Conservation (phyloP, 2,888 invertebrate species). For the Rhopalosiphum nymphaeae region DNA sequence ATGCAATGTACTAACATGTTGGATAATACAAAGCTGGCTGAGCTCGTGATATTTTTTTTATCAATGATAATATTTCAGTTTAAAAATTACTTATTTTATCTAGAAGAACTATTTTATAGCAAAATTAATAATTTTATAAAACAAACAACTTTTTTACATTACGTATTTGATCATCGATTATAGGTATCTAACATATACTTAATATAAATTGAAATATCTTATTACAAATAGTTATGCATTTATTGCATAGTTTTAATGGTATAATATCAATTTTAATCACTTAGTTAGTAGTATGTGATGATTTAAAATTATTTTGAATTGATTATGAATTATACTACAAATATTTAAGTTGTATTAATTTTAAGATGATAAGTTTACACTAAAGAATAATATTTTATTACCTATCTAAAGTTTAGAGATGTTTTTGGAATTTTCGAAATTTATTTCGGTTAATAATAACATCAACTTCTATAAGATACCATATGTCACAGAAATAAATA, state of each 20-base stretch:
- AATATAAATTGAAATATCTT: not conserved
- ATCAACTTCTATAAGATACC: not conserved
- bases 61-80: not conserved
- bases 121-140: not conserved
- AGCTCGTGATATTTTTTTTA: not conserved
- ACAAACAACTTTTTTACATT: not conserved
- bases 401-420: not conserved
- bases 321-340: not conserved
- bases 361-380: not conserved
- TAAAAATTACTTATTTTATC: not conserved
- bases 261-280: not conserved
- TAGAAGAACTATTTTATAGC: not conserved
- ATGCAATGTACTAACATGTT: not conserved
- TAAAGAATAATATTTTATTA: not conserved
- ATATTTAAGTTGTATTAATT: not conserved
- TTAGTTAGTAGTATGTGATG: not conserved
- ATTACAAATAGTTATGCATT: not conserved
- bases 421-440: not conserved
- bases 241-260: not conserved
- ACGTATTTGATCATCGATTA: not conserved
- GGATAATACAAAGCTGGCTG: no score
- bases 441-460: slow-evolving; percentile 7
- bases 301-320: not conserved
- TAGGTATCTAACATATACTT: not conserved
- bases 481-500: slow-evolving; percentile 13